Base-by-base conservation (phyloP, 1,140 invertebrate genomes). In the Vanessa tameamea region DNA sequence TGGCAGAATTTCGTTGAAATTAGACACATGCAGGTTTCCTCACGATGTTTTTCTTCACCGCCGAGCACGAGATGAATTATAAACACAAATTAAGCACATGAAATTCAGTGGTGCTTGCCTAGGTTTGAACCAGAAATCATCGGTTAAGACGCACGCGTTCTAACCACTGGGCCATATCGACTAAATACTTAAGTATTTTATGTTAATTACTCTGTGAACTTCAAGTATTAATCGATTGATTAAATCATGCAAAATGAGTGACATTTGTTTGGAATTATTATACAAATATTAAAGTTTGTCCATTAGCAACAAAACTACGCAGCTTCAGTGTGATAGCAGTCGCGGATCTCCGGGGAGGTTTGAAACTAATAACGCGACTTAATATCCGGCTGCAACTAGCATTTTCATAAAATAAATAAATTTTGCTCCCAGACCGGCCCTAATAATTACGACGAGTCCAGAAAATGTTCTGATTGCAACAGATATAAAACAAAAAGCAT, bases 351-450 rank as follows among this genome's bases (percentile, higher is more conserved):
- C 55, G 31, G 72, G 72, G 72, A 69, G 43, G 26, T 63, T 26
- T 66, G 57, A 77, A 72, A 78, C 65, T 78, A 74, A 78, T 78
- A 78, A 78, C 59, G 59, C 72, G 48, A 74, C 67, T 73, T 74
- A 78, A 78, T 78, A 75, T 72, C 67, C 61, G 61, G 37, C 55
- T 57, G 75, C 65, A 71, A 61, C 71, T 48, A 53, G 68, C 31
- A 67, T 75, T 75, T 75, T 71, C 64, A 66, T 72, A 74, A 73
- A 64, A 73, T 69, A 72, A 69, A 72, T 73, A 71, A 71, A 64
- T 61, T 75, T 67, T 57, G 23, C 47, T 67, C 7, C 64, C 57
- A 63, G 53, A 57, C 26, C 31, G 14, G 26, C 64, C 14, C 43
- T 23, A 53, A 20, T 72, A 51, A 51, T 51, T 37, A 48, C 57